Conservation (phyloP, 2,797 vertebrate species). For the Pteropus rufus region DNA sequence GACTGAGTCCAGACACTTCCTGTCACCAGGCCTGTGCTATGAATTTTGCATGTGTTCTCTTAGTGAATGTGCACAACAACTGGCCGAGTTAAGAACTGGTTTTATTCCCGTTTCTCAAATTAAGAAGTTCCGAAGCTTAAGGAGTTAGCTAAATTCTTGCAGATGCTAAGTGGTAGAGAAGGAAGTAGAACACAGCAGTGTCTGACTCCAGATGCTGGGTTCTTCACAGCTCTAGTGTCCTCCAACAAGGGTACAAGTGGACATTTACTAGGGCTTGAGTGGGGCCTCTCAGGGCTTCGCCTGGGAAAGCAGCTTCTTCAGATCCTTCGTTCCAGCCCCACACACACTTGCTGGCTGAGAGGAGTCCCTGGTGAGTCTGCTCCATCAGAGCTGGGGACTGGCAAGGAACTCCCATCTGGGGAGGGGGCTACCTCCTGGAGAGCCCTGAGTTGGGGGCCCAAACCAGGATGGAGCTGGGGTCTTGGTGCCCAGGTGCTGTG, state of each 20-base stretch:
- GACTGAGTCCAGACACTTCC: too few relatives aligned
- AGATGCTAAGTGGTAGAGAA: not conserved
- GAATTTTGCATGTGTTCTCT: fast-evolving
- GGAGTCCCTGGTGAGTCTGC: not conserved
- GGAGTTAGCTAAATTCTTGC: not conserved
- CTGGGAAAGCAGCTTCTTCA: not conserved
- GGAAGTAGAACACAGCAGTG: too few relatives aligned
- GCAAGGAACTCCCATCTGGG: not conserved
- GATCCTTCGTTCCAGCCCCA: fast-evolving
- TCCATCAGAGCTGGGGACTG: not conserved
- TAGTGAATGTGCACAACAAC: fast-evolving
- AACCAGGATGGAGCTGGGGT: not conserved
- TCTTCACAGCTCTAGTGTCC: not conserved
- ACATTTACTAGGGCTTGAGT: not conserved
- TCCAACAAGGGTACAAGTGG: not conserved
- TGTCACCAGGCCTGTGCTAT: fast-evolving
- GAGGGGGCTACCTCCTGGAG: too few relatives aligned
- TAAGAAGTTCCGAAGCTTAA: not conserved
- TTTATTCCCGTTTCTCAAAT: not conserved
- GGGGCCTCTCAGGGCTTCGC: not conserved
- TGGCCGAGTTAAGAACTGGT: too few relatives aligned
- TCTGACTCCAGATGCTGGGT: not conserved
- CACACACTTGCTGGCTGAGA: not conserved
- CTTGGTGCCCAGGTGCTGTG: not conserved
- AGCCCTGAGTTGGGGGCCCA: not conserved